Conservation (phyloP, 2,888 invertebrate genomes). For the Amphipoea oculea region DNA sequence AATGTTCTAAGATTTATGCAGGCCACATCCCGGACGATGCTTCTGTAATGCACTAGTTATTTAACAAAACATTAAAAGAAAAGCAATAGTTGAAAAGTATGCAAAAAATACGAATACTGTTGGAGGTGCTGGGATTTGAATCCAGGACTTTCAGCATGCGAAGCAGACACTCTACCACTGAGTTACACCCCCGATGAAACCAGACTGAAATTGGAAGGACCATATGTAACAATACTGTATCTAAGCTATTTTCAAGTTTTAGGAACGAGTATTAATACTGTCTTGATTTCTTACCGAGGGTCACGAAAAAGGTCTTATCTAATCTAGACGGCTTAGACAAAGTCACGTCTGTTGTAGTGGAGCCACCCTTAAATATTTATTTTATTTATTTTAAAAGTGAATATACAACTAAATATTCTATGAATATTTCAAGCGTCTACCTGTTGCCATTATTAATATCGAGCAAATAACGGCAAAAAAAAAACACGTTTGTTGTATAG, state of each 20-base stretch:
- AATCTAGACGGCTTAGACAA: no score
- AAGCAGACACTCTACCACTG: slow-evolving; percentile 92
- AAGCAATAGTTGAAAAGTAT: neutral
- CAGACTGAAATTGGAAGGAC: neutral
- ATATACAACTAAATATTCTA: no score
- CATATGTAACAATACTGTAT: neutral
- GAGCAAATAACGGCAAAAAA: no score
- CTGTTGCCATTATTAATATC: no score
- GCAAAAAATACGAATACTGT: neutral
- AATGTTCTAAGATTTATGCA: no score
- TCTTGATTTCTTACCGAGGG: neutral
- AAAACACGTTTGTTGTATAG: no score
- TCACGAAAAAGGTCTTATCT: no score
- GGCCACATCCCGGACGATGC: no score
- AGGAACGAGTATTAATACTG: neutral
- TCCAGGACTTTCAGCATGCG: slow-evolving; percentile 92
- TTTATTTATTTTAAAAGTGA: no score
- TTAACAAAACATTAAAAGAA: neutral
- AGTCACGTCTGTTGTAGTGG: no score
- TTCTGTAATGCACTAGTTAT: neutral
- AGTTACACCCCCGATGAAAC: slow-evolving; percentile 68
- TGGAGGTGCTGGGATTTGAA: slow-evolving; percentile 92
- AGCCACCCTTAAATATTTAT: no score
- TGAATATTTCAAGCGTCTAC: no score
- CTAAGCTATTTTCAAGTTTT: neutral